Conservation (phyloP, 2,888 invertebrate species). For the Sminthurides aquaticus region DNA sequence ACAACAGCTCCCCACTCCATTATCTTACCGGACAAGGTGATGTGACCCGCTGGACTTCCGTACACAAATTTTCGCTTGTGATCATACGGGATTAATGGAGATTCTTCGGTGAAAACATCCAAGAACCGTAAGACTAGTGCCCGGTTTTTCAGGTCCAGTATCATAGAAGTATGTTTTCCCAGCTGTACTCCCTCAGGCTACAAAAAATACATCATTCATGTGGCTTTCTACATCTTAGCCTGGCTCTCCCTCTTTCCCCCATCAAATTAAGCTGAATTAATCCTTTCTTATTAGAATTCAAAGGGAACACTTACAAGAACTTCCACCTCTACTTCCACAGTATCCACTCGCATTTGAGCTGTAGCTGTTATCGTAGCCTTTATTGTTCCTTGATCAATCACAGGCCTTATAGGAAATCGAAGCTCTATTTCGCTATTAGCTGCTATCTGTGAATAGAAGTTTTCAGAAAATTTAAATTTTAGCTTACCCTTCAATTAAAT, state of each 20-base stretch:
- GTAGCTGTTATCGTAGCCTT: slow-evolving; percentile 50
- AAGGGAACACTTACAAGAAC: slow-evolving; percentile 45
- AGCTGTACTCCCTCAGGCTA: slow-evolving; percentile 52
- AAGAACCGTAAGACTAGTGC: slow-evolving; percentile 51
- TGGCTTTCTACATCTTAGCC: neutral
- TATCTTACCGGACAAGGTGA: slow-evolving; percentile 52
- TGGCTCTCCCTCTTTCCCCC: neutral
- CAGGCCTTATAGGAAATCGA: slow-evolving; percentile 52
- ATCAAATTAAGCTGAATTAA: neutral
- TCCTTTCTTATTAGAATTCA: neutral
- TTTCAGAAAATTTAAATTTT: neutral
- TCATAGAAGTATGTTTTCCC: slow-evolving; percentile 52
- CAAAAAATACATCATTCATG: neutral
- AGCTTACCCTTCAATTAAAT: neutral
- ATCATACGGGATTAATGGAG: slow-evolving; percentile 51
- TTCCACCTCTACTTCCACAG: slow-evolving; percentile 44
- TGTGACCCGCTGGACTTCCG: slow-evolving; percentile 50
- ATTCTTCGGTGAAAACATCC: slow-evolving; percentile 52
- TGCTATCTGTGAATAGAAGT: slow-evolving; percentile 44
- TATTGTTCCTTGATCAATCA: slow-evolving; percentile 49
- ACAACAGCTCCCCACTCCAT: slow-evolving; percentile 12
- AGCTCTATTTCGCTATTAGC: slow-evolving; percentile 46
- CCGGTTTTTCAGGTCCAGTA: slow-evolving; percentile 52
- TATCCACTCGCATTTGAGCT: slow-evolving; percentile 50
- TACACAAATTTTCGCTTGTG: slow-evolving; percentile 52